phyloP scores from a whole-genome alignment of 2,113 vertebrate species.

The Pogona vitticeps region DNA sequence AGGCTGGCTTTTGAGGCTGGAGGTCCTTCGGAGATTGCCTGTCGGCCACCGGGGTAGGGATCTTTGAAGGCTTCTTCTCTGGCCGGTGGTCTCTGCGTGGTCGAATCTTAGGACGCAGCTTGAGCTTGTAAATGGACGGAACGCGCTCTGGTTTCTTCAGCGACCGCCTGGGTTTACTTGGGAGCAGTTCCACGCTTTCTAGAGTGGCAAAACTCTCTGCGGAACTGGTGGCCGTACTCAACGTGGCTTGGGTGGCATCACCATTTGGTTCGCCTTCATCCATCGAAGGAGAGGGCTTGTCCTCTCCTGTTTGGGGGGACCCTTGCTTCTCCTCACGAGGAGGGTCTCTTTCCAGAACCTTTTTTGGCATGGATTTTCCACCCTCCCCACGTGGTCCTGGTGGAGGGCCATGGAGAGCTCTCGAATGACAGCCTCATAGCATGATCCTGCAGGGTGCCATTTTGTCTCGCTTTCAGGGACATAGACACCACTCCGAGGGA shows the following conservation, averaged over 20 bases:
- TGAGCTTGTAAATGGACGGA: constrained; percentile 88
- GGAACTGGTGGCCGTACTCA: constrained; percentile 20
- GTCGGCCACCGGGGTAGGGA: constrained; percentile 79
- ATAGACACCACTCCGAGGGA: constrained; percentile 67
- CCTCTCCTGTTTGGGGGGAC: background rate
- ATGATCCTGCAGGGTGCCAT: constrained; percentile 38
- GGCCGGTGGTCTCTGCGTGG: constrained; percentile 83
- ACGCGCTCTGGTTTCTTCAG: constrained; percentile 82
- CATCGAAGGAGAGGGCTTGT: background rate
- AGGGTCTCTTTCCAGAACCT: constrained; percentile 16
- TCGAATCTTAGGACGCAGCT: constrained; percentile 77
- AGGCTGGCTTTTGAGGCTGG: constrained; percentile 3
- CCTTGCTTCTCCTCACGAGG: background rate
- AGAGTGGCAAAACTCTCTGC: constrained; percentile 2
- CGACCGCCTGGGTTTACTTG: constrained; percentile 65
- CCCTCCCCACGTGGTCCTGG: constrained; percentile 57
- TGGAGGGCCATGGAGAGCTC: constrained; percentile 72
- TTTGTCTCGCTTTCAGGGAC: constrained; percentile 38
- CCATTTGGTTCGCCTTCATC: constrained; percentile 28
- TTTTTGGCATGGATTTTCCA: constrained; percentile 42
- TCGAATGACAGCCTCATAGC: constrained; percentile 72
- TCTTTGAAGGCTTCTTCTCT: constrained; percentile 79
- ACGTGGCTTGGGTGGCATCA: background rate
- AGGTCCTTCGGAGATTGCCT: constrained; percentile 23
- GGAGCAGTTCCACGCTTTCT: constrained; percentile 36